Conservation (phyloP, 2,888 invertebrate species). For the Harpagoxenus sublaevis region DNA sequence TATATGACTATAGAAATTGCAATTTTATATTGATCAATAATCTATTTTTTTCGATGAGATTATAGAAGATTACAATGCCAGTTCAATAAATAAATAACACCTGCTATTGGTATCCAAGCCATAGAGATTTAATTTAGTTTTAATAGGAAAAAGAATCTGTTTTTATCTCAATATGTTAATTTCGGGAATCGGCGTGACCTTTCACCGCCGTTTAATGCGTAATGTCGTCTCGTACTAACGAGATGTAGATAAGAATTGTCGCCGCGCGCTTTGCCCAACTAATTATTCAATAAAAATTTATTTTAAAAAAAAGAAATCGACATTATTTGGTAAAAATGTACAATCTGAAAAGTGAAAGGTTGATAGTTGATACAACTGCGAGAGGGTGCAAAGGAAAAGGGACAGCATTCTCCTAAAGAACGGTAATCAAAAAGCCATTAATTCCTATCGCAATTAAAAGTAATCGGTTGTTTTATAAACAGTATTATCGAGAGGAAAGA, state of each 20-base stretch:
- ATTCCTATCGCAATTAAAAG: constrained; percentile 29
- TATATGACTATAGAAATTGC: neutral
- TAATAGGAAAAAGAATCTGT: neutral
- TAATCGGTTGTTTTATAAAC: constrained; percentile 9
- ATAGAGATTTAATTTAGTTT: neutral
- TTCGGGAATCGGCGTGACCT: constrained; percentile 25
- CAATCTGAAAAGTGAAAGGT: neutral
- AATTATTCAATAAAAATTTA: constrained; percentile 60
- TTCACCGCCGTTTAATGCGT: constrained; percentile 6
- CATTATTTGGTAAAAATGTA: constrained; percentile 20
- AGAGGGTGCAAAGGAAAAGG: neutral
- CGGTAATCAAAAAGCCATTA: constrained; percentile 48
- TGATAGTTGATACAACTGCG: neutral
- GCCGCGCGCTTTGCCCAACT: neutral
- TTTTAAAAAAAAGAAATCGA: constrained; percentile 35
- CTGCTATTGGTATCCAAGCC: neutral
- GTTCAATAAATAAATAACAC: neutral
- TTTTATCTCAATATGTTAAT: constrained; percentile 3
- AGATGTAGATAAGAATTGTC: constrained; percentile 23
- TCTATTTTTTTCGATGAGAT: neutral
- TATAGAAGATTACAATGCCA: neutral
- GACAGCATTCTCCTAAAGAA: neutral
- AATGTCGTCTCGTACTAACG: neutral
- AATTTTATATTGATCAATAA: neutral
- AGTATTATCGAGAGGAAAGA: neutral